phyloP scores from a whole-genome alignment of 2,888 invertebrate genomes.

The Cerastis rubricosa region DNA sequence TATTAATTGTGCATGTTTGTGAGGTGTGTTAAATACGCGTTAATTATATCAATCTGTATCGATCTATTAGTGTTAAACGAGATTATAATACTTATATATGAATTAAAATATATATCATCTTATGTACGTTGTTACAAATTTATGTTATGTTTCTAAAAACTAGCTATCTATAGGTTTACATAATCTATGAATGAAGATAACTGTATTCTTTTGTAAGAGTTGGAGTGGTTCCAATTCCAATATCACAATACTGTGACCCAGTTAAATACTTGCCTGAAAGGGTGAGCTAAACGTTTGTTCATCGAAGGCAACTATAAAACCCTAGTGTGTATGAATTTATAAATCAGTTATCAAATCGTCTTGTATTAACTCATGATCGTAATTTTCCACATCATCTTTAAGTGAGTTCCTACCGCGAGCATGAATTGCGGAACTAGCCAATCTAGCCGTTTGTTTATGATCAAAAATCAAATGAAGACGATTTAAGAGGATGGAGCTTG shows the following conservation, averaged over 20 bases:
- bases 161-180: slow-evolving; percentile 29
- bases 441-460: background rate
- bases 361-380: slow-evolving; percentile 5
- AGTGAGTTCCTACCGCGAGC: background rate
- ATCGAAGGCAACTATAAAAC: background rate
- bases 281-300: slow-evolving; percentile 21
- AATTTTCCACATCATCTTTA: background rate
- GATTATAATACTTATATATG: slow-evolving; percentile 27
- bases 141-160: slow-evolving; percentile 47
- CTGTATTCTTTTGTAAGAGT: slow-evolving; percentile 36
- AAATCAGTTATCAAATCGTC: slow-evolving; percentile 5
- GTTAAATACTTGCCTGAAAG: slow-evolving; percentile 24
- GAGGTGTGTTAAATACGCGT: slow-evolving; percentile 23
- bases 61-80: slow-evolving; percentile 26
- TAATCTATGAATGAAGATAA: slow-evolving; percentile 25
- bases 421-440: slow-evolving; percentile 2
- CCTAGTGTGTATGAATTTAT: slow-evolving; percentile 3
- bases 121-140: slow-evolving; percentile 33
- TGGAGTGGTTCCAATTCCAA: slow-evolving; percentile 58
- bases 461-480: background rate
- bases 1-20: slow-evolving; percentile 42
- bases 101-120: slow-evolving; percentile 8
- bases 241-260: slow-evolving; percentile 45
- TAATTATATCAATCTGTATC: slow-evolving; percentile 23
- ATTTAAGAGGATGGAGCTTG: background rate